A percentile compares a stretch with the other conserved stretches of the same genome.
Conservation (phyloP, 2,888 invertebrate species). For the Leptinotarsa juncta region DNA sequence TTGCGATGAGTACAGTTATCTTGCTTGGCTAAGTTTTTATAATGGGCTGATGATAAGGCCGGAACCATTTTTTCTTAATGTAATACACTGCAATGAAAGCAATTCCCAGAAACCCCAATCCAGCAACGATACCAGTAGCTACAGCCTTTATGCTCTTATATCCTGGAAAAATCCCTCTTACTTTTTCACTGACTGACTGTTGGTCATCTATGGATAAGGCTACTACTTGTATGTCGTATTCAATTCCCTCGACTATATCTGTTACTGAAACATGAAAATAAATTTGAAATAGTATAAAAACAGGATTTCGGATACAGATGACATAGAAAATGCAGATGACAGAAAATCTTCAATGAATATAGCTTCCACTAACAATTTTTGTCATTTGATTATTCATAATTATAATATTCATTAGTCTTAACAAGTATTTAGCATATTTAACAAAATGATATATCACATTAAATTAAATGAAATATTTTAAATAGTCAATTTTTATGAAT, state of each 20-base stretch:
- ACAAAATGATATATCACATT: too few species aligned
- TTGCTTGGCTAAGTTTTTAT: slow-evolving; percentile 24
- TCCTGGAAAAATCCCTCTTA: slow-evolving; percentile 76
- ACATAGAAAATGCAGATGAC: too few species aligned
- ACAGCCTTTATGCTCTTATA: slow-evolving; percentile 78
- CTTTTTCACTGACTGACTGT: slow-evolving; percentile 73
- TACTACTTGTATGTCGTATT: slow-evolving; percentile 80
- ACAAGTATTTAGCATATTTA: too few species aligned
- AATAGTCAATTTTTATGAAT: too few species aligned
- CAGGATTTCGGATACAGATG: too few species aligned
- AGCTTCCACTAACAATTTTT: too few species aligned
- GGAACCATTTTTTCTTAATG: slow-evolving; percentile 60
- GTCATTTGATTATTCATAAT: too few species aligned
- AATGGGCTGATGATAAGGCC: slow-evolving; percentile 38
- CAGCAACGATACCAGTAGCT: slow-evolving; percentile 78
- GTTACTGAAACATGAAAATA: slow-evolving; percentile 68
- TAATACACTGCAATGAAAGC: slow-evolving; percentile 74
- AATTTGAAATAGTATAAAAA: background rate
- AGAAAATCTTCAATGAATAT: too few species aligned
- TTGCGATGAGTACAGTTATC: background rate
- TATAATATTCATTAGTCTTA: too few species aligned
- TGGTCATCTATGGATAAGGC: slow-evolving; percentile 74
- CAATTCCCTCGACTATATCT: slow-evolving; percentile 77
- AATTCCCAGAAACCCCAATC: slow-evolving; percentile 75
- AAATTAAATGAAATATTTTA: too few species aligned